phyloP scores from a whole-genome alignment of 1,140 invertebrate genomes.

The Hestina assimilis region DNA sequence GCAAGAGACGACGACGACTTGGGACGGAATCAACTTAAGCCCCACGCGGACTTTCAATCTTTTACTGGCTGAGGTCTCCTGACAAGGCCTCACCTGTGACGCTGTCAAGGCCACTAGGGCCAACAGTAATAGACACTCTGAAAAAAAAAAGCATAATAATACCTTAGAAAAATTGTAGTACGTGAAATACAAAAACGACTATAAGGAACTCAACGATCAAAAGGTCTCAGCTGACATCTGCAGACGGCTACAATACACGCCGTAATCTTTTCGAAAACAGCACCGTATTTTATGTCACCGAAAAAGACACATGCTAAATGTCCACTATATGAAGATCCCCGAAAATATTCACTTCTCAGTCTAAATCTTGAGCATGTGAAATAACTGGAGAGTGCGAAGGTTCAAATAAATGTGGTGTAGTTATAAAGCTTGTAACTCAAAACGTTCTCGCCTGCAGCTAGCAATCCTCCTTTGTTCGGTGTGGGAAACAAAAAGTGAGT shows the following conservation, averaged over 20 bases:
- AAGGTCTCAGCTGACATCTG: conserved; percentile 44
- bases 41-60: no score
- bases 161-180: no score
- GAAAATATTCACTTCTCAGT: conserved; percentile 9
- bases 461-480: conserved; percentile 43
- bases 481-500: conserved; percentile 50
- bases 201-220: conserved; percentile 44
- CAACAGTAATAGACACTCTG: no score
- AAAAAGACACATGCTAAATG: conserved; percentile 48
- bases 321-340: conserved; percentile 36
- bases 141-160: no score
- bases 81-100: no score
- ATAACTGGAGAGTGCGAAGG: conserved; percentile 19
- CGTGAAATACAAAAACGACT: no score
- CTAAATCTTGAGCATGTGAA: conserved; percentile 6
- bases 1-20: no score
- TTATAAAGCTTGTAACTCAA: conserved; percentile 50
- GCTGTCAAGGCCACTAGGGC: no score
- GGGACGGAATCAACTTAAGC: no score
- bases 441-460: conserved; percentile 46
- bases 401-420: conserved; percentile 35
- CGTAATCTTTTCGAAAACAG: conserved; percentile 43
- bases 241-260: conserved; percentile 48
- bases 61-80: no score
- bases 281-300: conserved; percentile 46